Base-by-base conservation (phyloP, 1,140 invertebrate genomes). In the Drosophila tropicalis region DNA sequence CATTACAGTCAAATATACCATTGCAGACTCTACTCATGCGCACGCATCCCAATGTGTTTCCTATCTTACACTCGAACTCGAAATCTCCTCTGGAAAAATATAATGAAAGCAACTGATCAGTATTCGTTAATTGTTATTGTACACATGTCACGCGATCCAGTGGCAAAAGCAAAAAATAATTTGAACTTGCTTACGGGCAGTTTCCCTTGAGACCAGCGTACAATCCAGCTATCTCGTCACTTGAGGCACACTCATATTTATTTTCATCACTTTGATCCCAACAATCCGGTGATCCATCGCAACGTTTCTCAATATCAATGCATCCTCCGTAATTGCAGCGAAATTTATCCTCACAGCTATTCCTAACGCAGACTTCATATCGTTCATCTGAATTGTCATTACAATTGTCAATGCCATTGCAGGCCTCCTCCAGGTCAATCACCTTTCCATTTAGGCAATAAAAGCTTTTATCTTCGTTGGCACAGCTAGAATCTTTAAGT, bases 311-410 rank as follows among this genome's bases (percentile, higher is more conserved):
- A 0, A 1, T 0, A 0, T 15, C 5, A 13, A 72, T 29, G 25
- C 79, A 81, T 12, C 66, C 77, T 3, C 79, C 77, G 56, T 79
- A 79, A 13, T 47, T 41, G 36, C 77, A 81, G 0, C 63, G 70
- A 47, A 62, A 79, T 0, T 60, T 17, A 0, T 19, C 15, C 3
- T 61, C 19, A n/a, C 79, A 81, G 0, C 1, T 32, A 1, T 13
- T 19, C 0, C 17, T 17, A 19, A 51, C 63, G 10, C 76, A 81
- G 1, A 57, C 3, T 4, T 15, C 34, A 9, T 79, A 81, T 1
- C 40, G 15, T 44, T 97, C 96, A 91, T 97, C 96, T 3, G 95
- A 96, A 32, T 93, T 93, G 78, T 96, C 95, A 0, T 90, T 32
- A 81, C 96, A 96, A 62, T 96, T 93, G 32, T 90, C 83, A 1